These are phyloP conservation scores for Chaetodon trifascialis DNA, from an alignment of 2,113 vertebrate species.

Conservation along the genomic window DNA sequence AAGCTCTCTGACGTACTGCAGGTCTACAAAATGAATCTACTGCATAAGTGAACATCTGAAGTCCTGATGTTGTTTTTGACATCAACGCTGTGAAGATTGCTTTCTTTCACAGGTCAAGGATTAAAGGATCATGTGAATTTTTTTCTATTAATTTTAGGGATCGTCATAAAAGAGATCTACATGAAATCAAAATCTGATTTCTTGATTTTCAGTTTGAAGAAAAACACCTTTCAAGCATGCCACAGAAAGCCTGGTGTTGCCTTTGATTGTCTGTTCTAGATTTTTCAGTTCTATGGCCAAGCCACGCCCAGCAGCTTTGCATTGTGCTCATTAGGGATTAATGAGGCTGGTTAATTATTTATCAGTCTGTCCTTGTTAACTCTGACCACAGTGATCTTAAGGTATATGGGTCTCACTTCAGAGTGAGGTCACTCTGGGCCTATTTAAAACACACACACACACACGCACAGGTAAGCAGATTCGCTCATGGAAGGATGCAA, in stretches of 20 bases:
- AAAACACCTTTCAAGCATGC: background rate
- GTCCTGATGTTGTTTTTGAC: background rate
- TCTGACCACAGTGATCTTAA: constrained; percentile 33
- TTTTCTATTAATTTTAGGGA: background rate
- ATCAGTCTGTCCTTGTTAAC: constrained; percentile 42
- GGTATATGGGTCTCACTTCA: constrained; percentile 16
- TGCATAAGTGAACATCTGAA: background rate
- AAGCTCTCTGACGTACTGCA: background rate
- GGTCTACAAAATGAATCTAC: background rate
- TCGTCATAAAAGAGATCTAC: background rate
- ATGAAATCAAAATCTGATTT: background rate
- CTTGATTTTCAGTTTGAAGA: background rate
- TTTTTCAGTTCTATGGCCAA: constrained; percentile 22
- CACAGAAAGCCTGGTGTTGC: background rate
- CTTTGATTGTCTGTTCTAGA: constrained; percentile 11
- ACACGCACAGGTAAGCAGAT: constrained; percentile 13
- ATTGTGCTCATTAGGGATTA: constrained; percentile 51
- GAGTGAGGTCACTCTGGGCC: constrained; percentile 10
- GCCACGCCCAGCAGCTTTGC: constrained; percentile 10
- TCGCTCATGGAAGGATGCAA: background rate
- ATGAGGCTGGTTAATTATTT: constrained; percentile 70
- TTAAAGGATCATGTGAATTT: too few species aligned
- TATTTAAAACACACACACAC: constrained; percentile 20
- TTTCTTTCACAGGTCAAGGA: too few species aligned
- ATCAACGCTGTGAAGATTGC: too few species aligned